Base-by-base conservation (phyloP, 2,797 vertebrate species). In the Erpetoichthys calabaricus region DNA sequence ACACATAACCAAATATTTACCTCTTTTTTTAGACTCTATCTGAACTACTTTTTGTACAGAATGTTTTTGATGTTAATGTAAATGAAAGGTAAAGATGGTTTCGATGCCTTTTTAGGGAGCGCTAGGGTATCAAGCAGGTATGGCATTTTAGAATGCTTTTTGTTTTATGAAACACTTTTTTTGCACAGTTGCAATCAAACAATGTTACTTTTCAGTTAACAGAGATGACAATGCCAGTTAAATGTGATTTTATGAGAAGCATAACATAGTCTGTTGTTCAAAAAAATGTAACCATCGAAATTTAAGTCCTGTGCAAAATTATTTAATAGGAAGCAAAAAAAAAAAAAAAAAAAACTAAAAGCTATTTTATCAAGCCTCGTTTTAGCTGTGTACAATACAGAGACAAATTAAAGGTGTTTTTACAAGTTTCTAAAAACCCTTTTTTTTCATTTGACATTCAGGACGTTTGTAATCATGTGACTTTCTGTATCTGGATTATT, bases 31-130 rank as follows among this genome's bases (percentile, higher is more conserved):
- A 81, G 83, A 80, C 75, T 73, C 77, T 74, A 80, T 75, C 77
- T 84, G 67, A 83, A 74, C 81, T 86, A 75, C 75, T 83, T 89
- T 91, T 89, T 91, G 90, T 88, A 88, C 89, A 87, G 87, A 89
- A 86, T 89, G 86, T 85, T 85, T 84, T 82, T 87, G 79, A 75
- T 78, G 83, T 73, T 74, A 77, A 82, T 85, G 88, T 89, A 87
- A 85, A 84, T 75, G 71, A 73, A 83, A 80, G 79, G 73, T 83
- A 80, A 83, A 77, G 76, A 75, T 61, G 76, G 73, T 76, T 79
- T 75, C 81, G 73, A 77, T 77, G 73, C 70, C 76, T 75, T 75
- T 76, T 67, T 60, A 65, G 73, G 73, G 72, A 70, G 65, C 71
- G 25, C 25, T 25, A 25, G 25, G 25, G 77, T 75, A 66, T 51